Base-by-base conservation (phyloP, 2,888 invertebrate species). In the Uropetala carovei region DNA sequence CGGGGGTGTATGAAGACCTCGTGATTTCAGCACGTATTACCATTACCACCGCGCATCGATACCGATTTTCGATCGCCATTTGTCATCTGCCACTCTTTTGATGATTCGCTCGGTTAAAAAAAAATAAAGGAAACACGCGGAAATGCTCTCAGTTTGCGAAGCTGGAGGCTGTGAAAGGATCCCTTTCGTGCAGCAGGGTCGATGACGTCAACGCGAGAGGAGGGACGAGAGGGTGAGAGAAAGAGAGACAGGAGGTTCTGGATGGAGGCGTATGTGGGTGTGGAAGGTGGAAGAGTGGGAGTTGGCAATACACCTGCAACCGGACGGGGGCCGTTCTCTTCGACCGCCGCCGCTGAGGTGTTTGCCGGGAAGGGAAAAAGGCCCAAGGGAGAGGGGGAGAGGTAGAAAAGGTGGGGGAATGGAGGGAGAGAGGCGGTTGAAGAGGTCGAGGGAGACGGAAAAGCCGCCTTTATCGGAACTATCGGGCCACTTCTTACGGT, bases 91-190 rank as follows among this genome's bases (percentile, higher is more conserved):
- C 59, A 22, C 57, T 43, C 30, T 64, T 89, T 18, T 43, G 56
- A 82, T 82, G 27, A 43, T 30, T 30, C 64, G 22, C 27, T 14
- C 22, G 30, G 30, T 14, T 11, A 2, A 43, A 43, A 43, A 43
- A 64, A 64, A 89, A 27, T 18, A 43, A 64, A 60, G 64, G 58
- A 58, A 64, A 9, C 64, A 22, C 16, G 59, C 64, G 64, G 83
- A 83, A 83, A 56, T 57, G 56, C 58, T 30, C 13, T 4, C 86
- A 58, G 22, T 11, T 85, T 57, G 11, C 59, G 16, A 27, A 5
- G 86, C 86, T 18, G 10, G 85, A 58, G 86, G 86, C 86, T 27
- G 86, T 86, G 59, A 86, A 86, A 59, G 59, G 22, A 27, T 18
- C 5, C 81, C 27, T 16, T 59, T 30, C 59, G 86, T 59, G 59